Evolutionary conservation across 1,140 invertebrate genomes (phyloP), one percentile per base, ranked within the genome.

Genomic region (Odontomachus brunneus): DNA sequence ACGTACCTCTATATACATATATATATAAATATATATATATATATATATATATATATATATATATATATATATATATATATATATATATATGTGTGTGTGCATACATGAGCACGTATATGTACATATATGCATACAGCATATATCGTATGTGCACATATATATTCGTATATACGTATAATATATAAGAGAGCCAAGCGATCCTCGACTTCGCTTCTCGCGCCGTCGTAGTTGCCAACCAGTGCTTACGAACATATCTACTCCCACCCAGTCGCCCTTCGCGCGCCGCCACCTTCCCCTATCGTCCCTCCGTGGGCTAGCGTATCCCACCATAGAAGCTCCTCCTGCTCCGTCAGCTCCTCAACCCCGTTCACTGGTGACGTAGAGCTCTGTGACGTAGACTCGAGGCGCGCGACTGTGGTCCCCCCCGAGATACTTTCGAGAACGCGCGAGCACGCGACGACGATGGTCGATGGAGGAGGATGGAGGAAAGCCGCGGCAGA

Each of bases 301-400:
- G 38, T 11, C 22, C 85, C 75, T 81, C 71, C 78, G 24, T 59
- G 57, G 48, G 60, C 38, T 78, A 71, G 72, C 83, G 66, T 69
- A 26, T 83, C 81, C 80, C 87, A 75, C 81, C 57, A 87, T 83
- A 72, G 59, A 55, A 22, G 57, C 73, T 67, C 76, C 84, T 86
- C 82, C 82, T 71, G 82, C 88, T 74, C 74, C 71, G 11, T 51
- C 29, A 48, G n/a, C 33, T 44, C 73, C 48, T 57, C 60, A 29
- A 49, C 88, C 62, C 88, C 88, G 92, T 93, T 94, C 93, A 90
- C 92, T 91, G 91, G 92, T 94, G 93, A 94, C 93, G 93, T 94
- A 89, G 89, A 80, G 71, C 53, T 26, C 82, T 66, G 86, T 93
- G 91, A 92, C 91, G 91, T 92, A 92, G 84, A 78, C 17, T n/a